Conservation (phyloP, 2,113 vertebrate genomes). For the Paradoxurus hermaphroditus region DNA sequence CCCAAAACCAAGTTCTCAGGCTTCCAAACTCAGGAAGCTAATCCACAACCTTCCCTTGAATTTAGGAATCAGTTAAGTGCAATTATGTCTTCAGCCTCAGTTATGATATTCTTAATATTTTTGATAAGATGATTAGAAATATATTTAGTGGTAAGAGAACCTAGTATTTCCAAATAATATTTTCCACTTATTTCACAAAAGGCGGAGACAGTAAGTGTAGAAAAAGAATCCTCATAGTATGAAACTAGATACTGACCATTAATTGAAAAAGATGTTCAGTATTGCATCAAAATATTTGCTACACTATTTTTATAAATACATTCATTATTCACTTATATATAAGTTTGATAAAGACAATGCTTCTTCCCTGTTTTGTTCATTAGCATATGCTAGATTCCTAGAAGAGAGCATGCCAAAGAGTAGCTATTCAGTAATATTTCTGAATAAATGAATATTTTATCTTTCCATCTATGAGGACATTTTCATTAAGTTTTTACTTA, state of each 20-base stretch:
- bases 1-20: neutral
- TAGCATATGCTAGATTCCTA: neutral
- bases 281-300: neutral
- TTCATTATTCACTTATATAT: neutral
- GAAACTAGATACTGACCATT: neutral
- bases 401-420: neutral
- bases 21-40: neutral
- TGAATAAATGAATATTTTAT: neutral
- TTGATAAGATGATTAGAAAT: neutral
- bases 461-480: neutral
- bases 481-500: neutral
- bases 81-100: neutral
- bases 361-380: neutral
- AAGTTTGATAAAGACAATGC: neutral
- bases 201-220: neutral
- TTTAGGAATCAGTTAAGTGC: neutral
- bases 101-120: neutral
- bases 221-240: neutral
- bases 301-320: neutral
- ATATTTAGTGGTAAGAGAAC: neutral
- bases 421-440: neutral
- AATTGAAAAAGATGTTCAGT: neutral
- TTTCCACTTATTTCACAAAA: neutral
- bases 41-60: neutral
- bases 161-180: neutral